Base-by-base conservation (phyloP, 2,113 vertebrate genomes). In the Pteropus alecto region DNA sequence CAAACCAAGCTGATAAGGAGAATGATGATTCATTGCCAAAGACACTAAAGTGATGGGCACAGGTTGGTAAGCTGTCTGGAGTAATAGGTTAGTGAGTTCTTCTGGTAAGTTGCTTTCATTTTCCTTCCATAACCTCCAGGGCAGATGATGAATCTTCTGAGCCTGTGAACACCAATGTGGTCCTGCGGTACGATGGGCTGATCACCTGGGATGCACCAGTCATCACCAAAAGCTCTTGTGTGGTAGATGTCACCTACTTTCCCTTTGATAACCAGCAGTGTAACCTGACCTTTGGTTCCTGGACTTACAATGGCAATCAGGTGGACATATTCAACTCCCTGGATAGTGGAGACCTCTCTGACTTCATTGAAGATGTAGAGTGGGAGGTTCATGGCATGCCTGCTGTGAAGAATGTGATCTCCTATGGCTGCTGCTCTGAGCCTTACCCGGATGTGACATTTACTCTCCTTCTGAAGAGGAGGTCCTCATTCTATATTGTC, bases 251-350 rank as follows among this genome's bases (percentile, higher is more conserved):
- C 41, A 99, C 99, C 93, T 99, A 99, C 96, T 99, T 99, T 94
- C 99, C 99, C 71, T 99, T 99, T 68, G 99, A 99, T 95, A 99
- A 98, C 97, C 99, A 99, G 98, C 98, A 99, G 85, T 99, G 99
- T 98, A 99, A 99, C 95, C 99, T 99, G 79, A 99, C 99, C 7
- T 99, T 99, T 73, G 99, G 99, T 21, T 99, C 99, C 67, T 99
- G 99, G 99, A 99, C 99, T 93, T 99, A 99, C 98, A 99, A 99
- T 33, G 99, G 99, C 88, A 99, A 99, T 95, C 99, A 99, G 98
- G 99, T 99, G 93, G 99, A 99, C 98, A 98, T 99, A 93, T 99
- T 98, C 95, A 99, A 99, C 73, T 98, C 98, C 76, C 99, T 99
- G 98, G 99, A 99, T 97, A 99, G 98, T 0, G 99, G 99, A 1